phyloP scores from a whole-genome alignment of 2,888 invertebrate species.

The Steinernema hermaphroditum region DNA sequence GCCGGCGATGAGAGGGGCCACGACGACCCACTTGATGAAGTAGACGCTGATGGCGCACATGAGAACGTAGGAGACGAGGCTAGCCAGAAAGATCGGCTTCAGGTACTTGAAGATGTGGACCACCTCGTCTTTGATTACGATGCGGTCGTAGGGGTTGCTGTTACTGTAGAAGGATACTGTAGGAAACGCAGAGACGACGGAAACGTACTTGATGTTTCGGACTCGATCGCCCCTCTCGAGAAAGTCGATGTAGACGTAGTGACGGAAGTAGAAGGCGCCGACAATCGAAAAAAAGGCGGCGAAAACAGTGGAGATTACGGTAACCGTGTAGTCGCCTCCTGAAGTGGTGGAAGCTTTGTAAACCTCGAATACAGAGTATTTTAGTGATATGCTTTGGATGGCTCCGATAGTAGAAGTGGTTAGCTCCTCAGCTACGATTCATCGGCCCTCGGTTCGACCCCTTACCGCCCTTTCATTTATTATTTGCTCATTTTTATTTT shows the following conservation, averaged over 20 bases:
- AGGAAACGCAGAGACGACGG: neutral
- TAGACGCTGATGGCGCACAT: neutral
- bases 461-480: no score
- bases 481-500: no score
- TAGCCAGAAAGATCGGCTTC: neutral
- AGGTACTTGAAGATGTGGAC: neutral
- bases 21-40: neutral
- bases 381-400: neutral
- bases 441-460: no score
- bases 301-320: neutral
- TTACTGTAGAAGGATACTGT: neutral
- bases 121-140: neutral
- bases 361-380: neutral
- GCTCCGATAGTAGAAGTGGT: neutral
- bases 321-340: constrained; percentile 10
- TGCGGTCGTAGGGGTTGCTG: neutral
- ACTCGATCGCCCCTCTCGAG: neutral
- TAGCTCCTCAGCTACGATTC: neutral
- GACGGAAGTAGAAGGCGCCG: neutral
- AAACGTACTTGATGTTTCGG: neutral
- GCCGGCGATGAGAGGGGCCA: neutral
- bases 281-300: constrained; percentile 2
- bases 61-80: neutral
- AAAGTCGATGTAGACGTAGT: neutral
- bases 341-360: no score